Percentiles rank a stretch among this genome's conserved stretches.
These are phyloP conservation scores for Strongylocentrotus purpuratus DNA, from an alignment of 35 echinoderm and acorn worm species.

Conservation along the genomic window DNA sequence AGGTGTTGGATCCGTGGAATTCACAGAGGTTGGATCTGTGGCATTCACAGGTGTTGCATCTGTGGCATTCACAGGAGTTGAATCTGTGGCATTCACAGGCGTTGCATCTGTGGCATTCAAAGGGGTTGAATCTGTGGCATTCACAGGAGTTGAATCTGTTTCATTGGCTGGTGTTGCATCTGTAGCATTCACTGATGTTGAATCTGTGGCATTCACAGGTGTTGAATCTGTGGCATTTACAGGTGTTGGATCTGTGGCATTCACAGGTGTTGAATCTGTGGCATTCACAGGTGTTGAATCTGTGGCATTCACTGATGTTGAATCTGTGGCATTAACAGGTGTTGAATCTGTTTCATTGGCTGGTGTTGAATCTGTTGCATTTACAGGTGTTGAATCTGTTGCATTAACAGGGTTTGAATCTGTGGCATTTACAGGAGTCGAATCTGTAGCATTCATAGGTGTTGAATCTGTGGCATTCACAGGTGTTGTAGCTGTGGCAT, in stretches of 20 bases:
- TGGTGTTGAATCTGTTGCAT: neutral
- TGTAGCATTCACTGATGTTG: neutral
- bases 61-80: neutral
- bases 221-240: too few relatives aligned
- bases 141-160: neutral
- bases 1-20: too few relatives aligned
- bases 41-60: neutral
- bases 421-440: too few relatives aligned
- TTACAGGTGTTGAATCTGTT: neutral
- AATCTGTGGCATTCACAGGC: neutral
- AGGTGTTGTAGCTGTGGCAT: too few relatives aligned
- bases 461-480: neutral
- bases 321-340: too few relatives aligned
- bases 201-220: neutral
- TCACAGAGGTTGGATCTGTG: neutral
- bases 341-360: neutral
- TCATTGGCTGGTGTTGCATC: too few relatives aligned
- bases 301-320: neutral
- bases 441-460: neutral
- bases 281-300: neutral
- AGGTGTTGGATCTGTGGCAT: neutral
- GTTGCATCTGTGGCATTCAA: too few relatives aligned
- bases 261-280: neutral
- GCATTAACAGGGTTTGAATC: neutral
- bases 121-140: neutral